A percentile compares a stretch with the other conserved stretches of the same genome.
These are phyloP conservation scores for Desmodus rotundus DNA, from an alignment of 2,113 vertebrate genomes.

Conservation along the genomic window DNA sequence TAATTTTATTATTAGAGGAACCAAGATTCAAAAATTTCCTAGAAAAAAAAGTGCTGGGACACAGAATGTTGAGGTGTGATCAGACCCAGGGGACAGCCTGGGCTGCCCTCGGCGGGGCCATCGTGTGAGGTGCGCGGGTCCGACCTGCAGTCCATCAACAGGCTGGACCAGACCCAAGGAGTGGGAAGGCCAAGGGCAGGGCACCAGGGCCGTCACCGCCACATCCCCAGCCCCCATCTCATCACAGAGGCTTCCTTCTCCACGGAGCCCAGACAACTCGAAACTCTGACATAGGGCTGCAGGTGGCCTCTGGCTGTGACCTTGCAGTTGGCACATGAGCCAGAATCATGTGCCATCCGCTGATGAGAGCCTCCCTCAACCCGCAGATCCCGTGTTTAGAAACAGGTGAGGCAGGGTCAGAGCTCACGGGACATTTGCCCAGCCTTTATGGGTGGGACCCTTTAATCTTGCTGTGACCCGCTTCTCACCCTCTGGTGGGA, in stretches of 20 bases:
- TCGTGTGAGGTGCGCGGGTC: not conserved
- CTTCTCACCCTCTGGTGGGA: not conserved
- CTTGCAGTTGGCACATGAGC: not conserved
- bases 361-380: not conserved
- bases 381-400: too few species aligned
- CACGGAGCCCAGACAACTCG: not conserved
- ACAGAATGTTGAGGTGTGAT: not conserved
- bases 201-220: not conserved
- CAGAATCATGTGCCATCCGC: not conserved
- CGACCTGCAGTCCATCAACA: not conserved
- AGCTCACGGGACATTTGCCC: not conserved
- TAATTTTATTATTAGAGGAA: not conserved
- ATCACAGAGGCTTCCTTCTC: not conserved
- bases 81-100: not conserved
- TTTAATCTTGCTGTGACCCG: not conserved
- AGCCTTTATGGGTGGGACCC: not conserved
- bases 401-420: not conserved
- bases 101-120: not conserved
- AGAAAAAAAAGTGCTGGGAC: not conserved
- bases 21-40: not conserved
- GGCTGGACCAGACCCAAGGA: not conserved
- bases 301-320: not conserved
- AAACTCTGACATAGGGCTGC: not conserved
- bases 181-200: too few species aligned
- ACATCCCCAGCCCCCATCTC: not conserved